These are phyloP conservation scores for Ecliptopera silaceata DNA, from an alignment of 2,888 invertebrate species.

Conservation along the genomic window DNA sequence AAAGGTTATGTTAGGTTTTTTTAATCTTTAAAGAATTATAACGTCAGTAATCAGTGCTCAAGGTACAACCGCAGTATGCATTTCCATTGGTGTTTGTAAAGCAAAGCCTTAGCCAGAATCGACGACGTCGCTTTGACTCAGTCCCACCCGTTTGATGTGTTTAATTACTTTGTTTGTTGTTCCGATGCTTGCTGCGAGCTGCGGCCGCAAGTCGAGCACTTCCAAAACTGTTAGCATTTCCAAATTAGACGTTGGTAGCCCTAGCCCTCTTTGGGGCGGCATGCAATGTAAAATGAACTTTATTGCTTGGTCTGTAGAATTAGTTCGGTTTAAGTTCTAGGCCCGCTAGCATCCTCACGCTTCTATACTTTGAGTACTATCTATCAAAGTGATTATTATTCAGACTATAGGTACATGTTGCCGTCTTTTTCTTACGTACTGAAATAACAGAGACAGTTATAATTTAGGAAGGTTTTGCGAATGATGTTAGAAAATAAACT, in stretches of 20 bases:
- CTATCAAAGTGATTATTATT: too few species aligned
- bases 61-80: constrained; percentile 29
- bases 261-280: not conserved
- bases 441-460: too few species aligned
- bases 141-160: constrained; percentile 80
- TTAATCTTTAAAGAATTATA: not conserved
- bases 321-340: not conserved
- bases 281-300: not conserved
- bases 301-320: constrained; percentile 30
- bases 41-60: not conserved
- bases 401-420: too few species aligned
- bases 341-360: not conserved
- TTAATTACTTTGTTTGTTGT: constrained; percentile 83
- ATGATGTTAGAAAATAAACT: too few species aligned
- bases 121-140: constrained; percentile 65
- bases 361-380: too few species aligned
- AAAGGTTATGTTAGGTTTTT: too few species aligned
- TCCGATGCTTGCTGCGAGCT: constrained; percentile 75
- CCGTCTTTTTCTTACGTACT: too few species aligned
- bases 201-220: constrained; percentile 72
- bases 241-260: constrained; percentile 76
- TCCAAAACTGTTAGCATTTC: constrained; percentile 75
- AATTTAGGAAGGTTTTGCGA: too few species aligned
- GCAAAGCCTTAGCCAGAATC: constrained; percentile 35
- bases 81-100: constrained; percentile 26